Evolutionary conservation across 2,888 invertebrate species (phyloP).

Genomic region (Polydesmus complanatus): DNA sequence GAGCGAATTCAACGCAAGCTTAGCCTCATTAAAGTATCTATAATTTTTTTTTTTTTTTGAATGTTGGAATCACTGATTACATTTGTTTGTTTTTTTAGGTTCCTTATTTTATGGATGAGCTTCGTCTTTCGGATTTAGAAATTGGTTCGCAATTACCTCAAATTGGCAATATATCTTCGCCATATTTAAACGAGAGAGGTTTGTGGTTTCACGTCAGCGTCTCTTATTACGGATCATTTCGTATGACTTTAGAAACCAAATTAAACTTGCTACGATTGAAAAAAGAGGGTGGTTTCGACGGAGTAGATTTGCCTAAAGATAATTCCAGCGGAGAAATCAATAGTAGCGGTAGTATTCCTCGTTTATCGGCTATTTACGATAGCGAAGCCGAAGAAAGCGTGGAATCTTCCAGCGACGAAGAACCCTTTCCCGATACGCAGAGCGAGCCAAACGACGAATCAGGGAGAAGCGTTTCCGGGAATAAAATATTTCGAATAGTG

Average conservation of each 20-base stretch:
- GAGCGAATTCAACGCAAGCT: constrained; percentile 73
- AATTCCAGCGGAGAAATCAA: neutral
- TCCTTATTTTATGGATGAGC: constrained; percentile 75
- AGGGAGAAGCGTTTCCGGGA: constrained; percentile 29
- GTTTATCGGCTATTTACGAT: constrained; percentile 30
- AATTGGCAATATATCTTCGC: constrained; percentile 47
- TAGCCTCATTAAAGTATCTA: constrained; percentile 56
- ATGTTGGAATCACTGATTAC: constrained; percentile 12
- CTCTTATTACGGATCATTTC: constrained; percentile 57
- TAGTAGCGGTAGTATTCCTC: neutral
- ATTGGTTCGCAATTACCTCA: constrained; percentile 54
- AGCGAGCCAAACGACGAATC: constrained; percentile 20
- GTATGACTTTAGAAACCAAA: constrained; percentile 74
- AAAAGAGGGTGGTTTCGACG: constrained; percentile 26
- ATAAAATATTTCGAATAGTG: constrained; percentile 64
- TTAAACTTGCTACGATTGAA: constrained; percentile 62
- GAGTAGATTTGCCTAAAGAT: neutral
- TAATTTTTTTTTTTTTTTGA: neutral
- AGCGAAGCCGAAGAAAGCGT: constrained; percentile 65
- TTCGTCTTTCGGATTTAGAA: constrained; percentile 58
- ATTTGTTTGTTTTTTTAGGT: constrained; percentile 34
- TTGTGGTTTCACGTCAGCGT: constrained; percentile 78
- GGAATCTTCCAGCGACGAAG: constrained; percentile 59
- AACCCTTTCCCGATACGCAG: constrained; percentile 30
- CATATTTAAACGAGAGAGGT: constrained; percentile 62